A percentile compares a stretch with the other conserved stretches of the same genome.
Evolutionary conservation across 1,140 invertebrate genomes (phyloP).

Genomic region (Drosophila jambulina): DNA sequence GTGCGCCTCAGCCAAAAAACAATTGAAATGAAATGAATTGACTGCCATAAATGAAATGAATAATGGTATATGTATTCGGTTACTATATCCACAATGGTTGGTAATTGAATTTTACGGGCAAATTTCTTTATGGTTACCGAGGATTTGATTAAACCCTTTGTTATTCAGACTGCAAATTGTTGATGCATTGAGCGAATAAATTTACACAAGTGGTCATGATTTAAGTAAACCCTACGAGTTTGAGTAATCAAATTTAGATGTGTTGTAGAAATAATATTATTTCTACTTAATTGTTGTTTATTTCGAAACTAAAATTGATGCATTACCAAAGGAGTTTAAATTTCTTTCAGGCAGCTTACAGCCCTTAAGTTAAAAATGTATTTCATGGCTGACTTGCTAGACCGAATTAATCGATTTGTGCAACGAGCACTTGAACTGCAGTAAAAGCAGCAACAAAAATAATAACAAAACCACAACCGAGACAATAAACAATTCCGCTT

Average conservation of each 20-base stretch:
- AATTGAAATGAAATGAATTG: conserved; percentile 29
- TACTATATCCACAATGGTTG: conserved; percentile 6
- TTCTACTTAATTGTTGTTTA: neutral
- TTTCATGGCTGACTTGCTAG: conserved; percentile 12
- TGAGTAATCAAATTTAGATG: neutral
- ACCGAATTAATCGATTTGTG: conserved; percentile 47
- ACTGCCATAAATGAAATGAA: conserved; percentile 33
- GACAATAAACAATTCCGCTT: conserved; percentile 51
- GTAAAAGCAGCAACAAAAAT: conserved; percentile 10
- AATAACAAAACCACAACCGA: conserved; percentile 25
- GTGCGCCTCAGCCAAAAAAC: conserved; percentile 5
- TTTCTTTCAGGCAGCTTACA: neutral
- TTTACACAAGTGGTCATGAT: neutral
- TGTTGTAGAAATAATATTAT: neutral
- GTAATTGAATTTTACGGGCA: neutral
- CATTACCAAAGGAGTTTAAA: neutral
- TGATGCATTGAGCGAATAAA: neutral
- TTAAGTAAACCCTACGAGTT: neutral
- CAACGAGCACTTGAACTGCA: conserved; percentile 13
- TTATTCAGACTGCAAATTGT: conserved; percentile 1
- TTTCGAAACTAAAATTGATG: neutral
- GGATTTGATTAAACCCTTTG: neutral
- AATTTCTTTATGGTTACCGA: neutral
- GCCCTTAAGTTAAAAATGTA: conserved; percentile 2
- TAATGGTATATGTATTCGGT: conserved; percentile 15